phyloP scores from a whole-genome alignment of 2,888 invertebrate species.

The Bellardia bayeri region DNA sequence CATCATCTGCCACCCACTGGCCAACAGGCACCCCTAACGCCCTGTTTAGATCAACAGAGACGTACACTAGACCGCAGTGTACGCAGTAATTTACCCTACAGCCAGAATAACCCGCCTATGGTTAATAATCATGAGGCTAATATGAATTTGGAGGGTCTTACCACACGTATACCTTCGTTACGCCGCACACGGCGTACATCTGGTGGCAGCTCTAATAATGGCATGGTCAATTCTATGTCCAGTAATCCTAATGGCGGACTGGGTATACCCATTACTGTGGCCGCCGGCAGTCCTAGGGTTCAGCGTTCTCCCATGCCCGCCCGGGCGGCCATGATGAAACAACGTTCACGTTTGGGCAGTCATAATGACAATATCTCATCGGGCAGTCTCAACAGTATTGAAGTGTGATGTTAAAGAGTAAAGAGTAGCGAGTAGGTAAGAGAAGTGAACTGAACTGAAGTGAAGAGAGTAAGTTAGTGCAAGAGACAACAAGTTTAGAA shows the following conservation, averaged over 20 bases:
- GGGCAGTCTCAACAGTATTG: slow-evolving; percentile 85
- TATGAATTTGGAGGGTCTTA: slow-evolving; percentile 78
- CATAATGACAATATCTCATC: slow-evolving; percentile 84
- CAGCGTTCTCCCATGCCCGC: slow-evolving; percentile 84
- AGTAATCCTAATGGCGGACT: slow-evolving; percentile 77
- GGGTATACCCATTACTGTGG: slow-evolving; percentile 81
- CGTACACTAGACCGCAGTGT: slow-evolving; percentile 82
- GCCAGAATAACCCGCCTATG: slow-evolving; percentile 43
- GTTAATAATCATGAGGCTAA: slow-evolving; percentile 74
- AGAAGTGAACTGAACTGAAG: background rate
- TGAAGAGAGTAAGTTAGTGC: background rate
- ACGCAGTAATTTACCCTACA: slow-evolving; percentile 79
- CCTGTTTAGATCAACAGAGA: slow-evolving; percentile 80
- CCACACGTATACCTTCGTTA: slow-evolving; percentile 82
- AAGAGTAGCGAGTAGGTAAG: background rate
- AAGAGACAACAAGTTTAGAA: slow-evolving; percentile 19
- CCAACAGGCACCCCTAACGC: slow-evolving; percentile 80
- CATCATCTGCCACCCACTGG: slow-evolving; percentile 74
- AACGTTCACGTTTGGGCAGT: slow-evolving; percentile 83
- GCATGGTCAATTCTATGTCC: slow-evolving; percentile 29
- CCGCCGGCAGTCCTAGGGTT: slow-evolving; percentile 83
- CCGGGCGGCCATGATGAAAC: slow-evolving; percentile 80
- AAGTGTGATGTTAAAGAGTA: slow-evolving; percentile 77
- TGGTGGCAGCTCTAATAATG: slow-evolving; percentile 77
- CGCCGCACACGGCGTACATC: slow-evolving; percentile 82